Conservation (phyloP, 2,888 invertebrate genomes). For the Thelaira solivaga region DNA sequence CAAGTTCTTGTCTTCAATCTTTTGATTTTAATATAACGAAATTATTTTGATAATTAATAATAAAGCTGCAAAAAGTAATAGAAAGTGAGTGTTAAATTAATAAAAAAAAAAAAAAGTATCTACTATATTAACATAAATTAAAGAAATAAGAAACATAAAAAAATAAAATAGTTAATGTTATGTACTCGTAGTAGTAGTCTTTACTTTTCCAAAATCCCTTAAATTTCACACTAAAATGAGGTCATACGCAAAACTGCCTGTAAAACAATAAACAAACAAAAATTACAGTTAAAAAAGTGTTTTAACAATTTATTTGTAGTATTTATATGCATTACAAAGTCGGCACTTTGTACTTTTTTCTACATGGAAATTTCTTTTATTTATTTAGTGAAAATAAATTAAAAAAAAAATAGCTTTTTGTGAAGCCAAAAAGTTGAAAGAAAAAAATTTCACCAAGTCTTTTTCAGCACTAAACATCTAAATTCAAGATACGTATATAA, state of each 20-base stretch:
- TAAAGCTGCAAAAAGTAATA: neutral
- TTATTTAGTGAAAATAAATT: conserved; percentile 51
- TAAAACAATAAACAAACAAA: neutral
- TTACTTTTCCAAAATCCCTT: too few species aligned
- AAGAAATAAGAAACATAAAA: neutral
- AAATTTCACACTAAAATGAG: conserved; percentile 15
- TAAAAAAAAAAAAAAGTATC: neutral
- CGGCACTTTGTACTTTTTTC: conserved; percentile 4
- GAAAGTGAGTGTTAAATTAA: conserved; percentile 44
- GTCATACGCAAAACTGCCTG: conserved; percentile 21
- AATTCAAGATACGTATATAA: conserved; percentile 14
- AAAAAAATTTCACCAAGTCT: conserved; percentile 48
- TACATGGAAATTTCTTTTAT: conserved; percentile 8
- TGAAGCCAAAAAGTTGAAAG: neutral
- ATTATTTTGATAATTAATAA: neutral
- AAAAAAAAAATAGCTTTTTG: conserved; percentile 22
- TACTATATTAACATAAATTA: neutral
- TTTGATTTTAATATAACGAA: neutral
- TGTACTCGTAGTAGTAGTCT: neutral
- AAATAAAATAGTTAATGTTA: neutral
- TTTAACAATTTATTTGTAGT: neutral
- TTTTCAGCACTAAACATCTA: conserved; percentile 13
- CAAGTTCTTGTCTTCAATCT: conserved; percentile 41
- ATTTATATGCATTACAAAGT: neutral
- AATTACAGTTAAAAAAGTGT: conserved; percentile 6